phyloP scores from a whole-genome alignment of 2,888 invertebrate genomes.

The Pteria penguin region DNA sequence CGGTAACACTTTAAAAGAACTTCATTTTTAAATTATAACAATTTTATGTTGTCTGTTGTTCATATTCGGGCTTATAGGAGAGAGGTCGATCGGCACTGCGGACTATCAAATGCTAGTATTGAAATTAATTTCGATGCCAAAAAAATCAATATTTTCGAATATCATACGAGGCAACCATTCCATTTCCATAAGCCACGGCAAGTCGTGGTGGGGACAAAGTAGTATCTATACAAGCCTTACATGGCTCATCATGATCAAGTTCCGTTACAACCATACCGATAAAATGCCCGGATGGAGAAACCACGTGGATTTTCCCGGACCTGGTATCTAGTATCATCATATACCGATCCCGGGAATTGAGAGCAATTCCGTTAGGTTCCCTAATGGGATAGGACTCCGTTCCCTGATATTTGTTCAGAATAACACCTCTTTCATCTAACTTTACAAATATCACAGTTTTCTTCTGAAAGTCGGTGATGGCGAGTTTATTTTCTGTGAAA shows the following conservation, averaged over 20 bases:
- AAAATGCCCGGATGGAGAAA: constrained; percentile 14
- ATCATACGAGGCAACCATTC: background rate
- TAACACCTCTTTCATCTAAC: background rate
- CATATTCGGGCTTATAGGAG: too few relatives aligned
- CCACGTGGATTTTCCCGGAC: constrained; percentile 12
- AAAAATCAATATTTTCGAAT: too few relatives aligned
- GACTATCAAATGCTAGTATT: too few relatives aligned
- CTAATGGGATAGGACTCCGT: constrained; percentile 12
- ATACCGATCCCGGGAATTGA: constrained; percentile 18
- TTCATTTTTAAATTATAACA: too few relatives aligned
- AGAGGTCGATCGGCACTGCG: too few relatives aligned
- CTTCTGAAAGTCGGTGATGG: constrained; percentile 25
- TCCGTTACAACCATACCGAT: constrained; percentile 12
- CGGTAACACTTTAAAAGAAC: too few relatives aligned
- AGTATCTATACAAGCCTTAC: background rate
- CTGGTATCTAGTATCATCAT: constrained; percentile 17
- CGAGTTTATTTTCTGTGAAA: background rate
- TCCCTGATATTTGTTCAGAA: constrained; percentile 7
- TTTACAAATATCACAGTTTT: constrained; percentile 23
- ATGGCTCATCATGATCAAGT: constrained; percentile 20
- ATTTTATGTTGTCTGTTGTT: too few relatives aligned
- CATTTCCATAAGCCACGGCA: constrained; percentile 3
- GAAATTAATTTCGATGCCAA: too few relatives aligned
- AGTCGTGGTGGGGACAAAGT: background rate
- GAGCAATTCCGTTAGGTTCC: constrained; percentile 18